Conservation (phyloP, 1,140 invertebrate species). For the Drosophila chauvacae region DNA sequence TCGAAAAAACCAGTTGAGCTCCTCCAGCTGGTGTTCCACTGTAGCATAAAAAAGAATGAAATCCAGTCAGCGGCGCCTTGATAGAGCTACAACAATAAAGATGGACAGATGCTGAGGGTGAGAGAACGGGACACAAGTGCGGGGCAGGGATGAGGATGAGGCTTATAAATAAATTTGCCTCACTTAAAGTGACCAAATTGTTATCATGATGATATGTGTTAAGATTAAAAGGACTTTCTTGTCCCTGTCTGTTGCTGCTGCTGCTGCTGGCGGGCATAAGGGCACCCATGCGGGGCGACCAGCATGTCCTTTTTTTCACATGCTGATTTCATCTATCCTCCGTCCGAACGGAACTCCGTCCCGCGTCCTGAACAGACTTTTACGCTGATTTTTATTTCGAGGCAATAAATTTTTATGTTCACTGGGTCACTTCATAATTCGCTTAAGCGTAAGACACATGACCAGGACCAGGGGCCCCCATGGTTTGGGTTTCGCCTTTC, state of each 20-base stretch:
- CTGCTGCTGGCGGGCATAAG: conserved; percentile 39
- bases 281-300: conserved; percentile 48
- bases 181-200: conserved; percentile 85
- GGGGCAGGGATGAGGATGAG: conserved; percentile 25
- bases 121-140: neutral
- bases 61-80: conserved; percentile 29
- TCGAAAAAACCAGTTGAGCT: neutral
- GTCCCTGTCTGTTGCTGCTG: conserved; percentile 51
- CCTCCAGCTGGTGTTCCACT: neutral
- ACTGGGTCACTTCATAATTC: conserved; percentile 83
- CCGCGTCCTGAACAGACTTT: conserved; percentile 58
- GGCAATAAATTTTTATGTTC: conserved; percentile 84
- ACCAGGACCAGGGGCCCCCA: conserved; percentile 29
- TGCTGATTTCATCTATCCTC: conserved; percentile 74
- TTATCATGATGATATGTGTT: conserved; percentile 84
- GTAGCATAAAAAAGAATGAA: conserved; percentile 32
- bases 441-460: conserved; percentile 72
- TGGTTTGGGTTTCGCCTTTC: conserved; percentile 13
- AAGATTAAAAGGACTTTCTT: conserved; percentile 85
- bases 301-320: conserved; percentile 69
- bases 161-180: conserved; percentile 84
- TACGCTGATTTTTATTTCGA: conserved; percentile 82
- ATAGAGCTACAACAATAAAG: conserved; percentile 51
- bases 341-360: conserved; percentile 14
- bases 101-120: conserved; percentile 18